Conservation (phyloP, 2,888 invertebrate species). For the Sceliomorpha sp. region DNA sequence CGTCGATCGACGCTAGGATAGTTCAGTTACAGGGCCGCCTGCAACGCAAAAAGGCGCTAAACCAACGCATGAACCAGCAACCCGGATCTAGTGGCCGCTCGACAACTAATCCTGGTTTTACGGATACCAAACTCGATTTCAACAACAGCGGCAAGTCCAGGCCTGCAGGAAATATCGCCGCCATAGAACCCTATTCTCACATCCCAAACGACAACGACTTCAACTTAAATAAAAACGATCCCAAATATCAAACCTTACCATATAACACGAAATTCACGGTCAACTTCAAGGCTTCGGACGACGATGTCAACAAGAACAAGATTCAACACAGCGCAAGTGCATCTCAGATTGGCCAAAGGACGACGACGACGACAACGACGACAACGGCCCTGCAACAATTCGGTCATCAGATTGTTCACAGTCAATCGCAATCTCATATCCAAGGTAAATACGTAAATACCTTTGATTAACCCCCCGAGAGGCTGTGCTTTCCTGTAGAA, state of each 20-base stretch:
- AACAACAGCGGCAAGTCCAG: slow-evolving; percentile 77
- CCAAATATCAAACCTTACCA: slow-evolving; percentile 95
- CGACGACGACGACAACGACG: no score
- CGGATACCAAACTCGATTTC: slow-evolving; percentile 79
- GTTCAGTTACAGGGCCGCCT: slow-evolving; percentile 95
- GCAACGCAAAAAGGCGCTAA: slow-evolving; percentile 92
- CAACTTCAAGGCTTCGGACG: slow-evolving; percentile 81
- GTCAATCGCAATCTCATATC: slow-evolving; percentile 77
- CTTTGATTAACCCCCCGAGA: no score
- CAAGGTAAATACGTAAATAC: slow-evolving; percentile 73
- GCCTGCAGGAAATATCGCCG: slow-evolving; percentile 90
- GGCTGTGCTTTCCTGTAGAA: no score
- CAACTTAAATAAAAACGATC: slow-evolving; percentile 91
- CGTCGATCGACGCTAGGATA: slow-evolving; percentile 95
- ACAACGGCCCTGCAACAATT: slow-evolving; percentile 72
- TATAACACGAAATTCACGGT: slow-evolving; percentile 92
- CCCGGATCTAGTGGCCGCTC: slow-evolving; percentile 81
- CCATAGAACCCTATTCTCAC: slow-evolving; percentile 93
- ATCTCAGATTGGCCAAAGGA: slow-evolving; percentile 74
- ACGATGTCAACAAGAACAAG: slow-evolving; percentile 76
- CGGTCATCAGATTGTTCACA: slow-evolving; percentile 77
- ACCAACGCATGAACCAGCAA: slow-evolving; percentile 87
- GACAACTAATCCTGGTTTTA: slow-evolving; percentile 78
- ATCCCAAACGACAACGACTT: slow-evolving; percentile 88
- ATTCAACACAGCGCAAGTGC: slow-evolving; percentile 78